phyloP scores from a whole-genome alignment of 2,888 invertebrate genomes.

The Agrochola lychnidis region DNA sequence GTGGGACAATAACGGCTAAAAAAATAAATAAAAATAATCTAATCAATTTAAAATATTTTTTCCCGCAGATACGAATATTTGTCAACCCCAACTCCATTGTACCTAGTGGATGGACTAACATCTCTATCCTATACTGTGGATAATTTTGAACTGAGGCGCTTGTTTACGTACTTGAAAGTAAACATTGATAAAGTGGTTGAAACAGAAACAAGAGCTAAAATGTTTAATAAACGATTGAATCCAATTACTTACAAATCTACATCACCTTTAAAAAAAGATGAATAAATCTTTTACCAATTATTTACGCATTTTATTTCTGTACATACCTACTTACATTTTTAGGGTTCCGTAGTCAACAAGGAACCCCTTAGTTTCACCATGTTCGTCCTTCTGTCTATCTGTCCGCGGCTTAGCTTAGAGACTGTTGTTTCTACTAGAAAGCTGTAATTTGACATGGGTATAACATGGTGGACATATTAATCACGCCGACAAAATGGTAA shows the following conservation, averaged over 20 bases:
- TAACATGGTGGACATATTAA: no score
- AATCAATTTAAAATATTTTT: neutral
- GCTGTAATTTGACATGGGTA: no score
- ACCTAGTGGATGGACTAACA: conserved; percentile 70
- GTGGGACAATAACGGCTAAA: no score
- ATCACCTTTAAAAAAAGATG: neutral
- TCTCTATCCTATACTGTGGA: conserved; percentile 66
- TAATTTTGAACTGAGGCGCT: conserved; percentile 53
- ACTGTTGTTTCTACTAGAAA: no score
- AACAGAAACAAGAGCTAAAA: conserved; percentile 6
- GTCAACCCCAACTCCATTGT: conserved; percentile 54
- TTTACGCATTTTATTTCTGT: no score
- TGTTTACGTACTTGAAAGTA: conserved; percentile 70
- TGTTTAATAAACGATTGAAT: conserved; percentile 15
- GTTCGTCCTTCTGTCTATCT: no score
- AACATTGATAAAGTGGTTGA: conserved; percentile 49
- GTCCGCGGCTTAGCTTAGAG: no score
- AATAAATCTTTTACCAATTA: conserved; percentile 30
- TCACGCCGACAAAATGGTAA: no score
- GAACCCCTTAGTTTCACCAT: no score
- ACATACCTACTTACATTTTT: no score
- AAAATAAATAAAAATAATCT: no score
- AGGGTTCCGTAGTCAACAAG: no score
- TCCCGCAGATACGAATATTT: conserved; percentile 43
- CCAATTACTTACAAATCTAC: neutral